Evolutionary conservation across 1,140 invertebrate genomes (phyloP), one percentile per base, ranked within the genome.

Genomic region (Hylyphantes graminicola): DNA sequence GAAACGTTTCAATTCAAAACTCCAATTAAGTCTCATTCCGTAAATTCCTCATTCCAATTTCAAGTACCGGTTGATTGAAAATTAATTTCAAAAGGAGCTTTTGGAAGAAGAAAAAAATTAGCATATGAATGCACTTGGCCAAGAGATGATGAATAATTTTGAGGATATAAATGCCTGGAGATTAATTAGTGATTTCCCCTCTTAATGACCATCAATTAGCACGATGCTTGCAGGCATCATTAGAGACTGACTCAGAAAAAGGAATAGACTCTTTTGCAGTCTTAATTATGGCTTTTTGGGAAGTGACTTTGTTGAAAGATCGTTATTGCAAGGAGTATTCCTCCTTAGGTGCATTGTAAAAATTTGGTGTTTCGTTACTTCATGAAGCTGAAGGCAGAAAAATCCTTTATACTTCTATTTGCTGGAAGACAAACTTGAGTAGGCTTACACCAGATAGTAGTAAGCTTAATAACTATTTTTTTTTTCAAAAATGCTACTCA

Each of bases 201-300:
- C 78, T 74, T 82, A 82, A 82, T 82, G 80, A 82, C 67, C 57
- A 35, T 74, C 68, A 82, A 82, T 82, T 82, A 82, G 80, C 67
- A 21, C 55, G n/a, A 74, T 65, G 51, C 48, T 82, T 13, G 19
- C 35, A 65, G 80, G 80, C 80, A 82, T 82, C 80, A 82, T 82
- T 82, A 82, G 61, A 65, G 65, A 21, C 1, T 8, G 35, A 11
- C 57, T 72, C 55, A 5, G 2, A 82, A 82, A 82, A 82, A 74
- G 70, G 57, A 35, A 35, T 35, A 35, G 35, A 51, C 21, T 11
- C 67, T 64, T 79, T 79, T 70, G 19, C 51, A 72, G 65, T 21
- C 54, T 61, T 81, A 73, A 72, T 81, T 81, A 81, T 72, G 21
- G 77, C 61, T 12, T 35, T 12, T 10, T 53, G 57, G 13, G n/a